phyloP scores from a whole-genome alignment of 2,888 invertebrate species.

The Phytoseiulus persimilis region DNA sequence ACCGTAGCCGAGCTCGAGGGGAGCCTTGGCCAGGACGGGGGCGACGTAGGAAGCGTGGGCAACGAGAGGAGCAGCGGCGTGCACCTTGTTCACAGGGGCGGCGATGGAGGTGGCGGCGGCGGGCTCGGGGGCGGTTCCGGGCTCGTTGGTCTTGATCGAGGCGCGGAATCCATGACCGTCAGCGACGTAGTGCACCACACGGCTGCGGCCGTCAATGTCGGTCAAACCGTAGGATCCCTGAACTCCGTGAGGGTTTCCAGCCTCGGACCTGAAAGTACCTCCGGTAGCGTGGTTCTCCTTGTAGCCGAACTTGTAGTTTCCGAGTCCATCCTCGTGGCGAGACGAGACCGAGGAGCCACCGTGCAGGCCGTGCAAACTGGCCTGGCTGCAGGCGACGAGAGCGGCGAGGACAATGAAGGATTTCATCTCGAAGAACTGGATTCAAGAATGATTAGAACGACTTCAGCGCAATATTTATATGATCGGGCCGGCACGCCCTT shows the following conservation, averaged over 20 bases:
- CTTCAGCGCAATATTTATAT: not conserved
- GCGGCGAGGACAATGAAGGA: not conserved
- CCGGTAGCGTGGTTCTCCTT: constrained; percentile 35
- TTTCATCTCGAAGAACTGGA: not conserved
- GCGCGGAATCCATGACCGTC: constrained; percentile 33
- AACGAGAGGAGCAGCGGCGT: constrained; percentile 15
- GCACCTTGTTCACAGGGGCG: not conserved
- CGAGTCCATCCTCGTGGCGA: constrained; percentile 16
- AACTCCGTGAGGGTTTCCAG: constrained; percentile 27
- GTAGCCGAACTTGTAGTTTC: constrained; percentile 33
- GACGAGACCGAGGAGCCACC: not conserved
- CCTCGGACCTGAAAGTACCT: constrained; percentile 31
- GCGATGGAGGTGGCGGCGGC: constrained; percentile 34
- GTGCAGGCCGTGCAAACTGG: not conserved
- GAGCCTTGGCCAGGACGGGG: constrained; percentile 19
- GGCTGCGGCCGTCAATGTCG: constrained; percentile 30
- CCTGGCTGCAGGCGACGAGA: not conserved
- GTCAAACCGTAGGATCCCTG: constrained; percentile 25
- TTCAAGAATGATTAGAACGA: not conserved
- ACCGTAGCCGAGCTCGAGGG: constrained; percentile 9
- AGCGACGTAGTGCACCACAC: constrained; percentile 37
- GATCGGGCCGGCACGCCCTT: not conserved
- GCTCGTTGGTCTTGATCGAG: constrained; percentile 36
- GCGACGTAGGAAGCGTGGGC: not conserved
- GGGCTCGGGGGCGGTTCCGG: constrained; percentile 25